phyloP scores from a whole-genome alignment of 2,888 invertebrate species.

The Rugalucina vietnamica region DNA sequence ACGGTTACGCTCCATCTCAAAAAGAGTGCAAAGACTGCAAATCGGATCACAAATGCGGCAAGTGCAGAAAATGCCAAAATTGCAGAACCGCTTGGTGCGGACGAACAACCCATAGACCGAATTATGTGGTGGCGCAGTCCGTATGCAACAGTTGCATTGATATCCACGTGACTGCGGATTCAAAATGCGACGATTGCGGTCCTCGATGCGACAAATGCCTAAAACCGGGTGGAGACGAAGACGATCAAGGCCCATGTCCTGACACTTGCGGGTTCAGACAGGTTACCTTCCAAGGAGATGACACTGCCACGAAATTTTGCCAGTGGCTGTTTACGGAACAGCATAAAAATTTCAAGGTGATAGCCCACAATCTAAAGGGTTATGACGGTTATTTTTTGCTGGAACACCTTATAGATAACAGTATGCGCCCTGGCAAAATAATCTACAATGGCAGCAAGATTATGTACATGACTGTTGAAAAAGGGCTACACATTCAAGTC shows the following conservation, averaged over 20 bases:
- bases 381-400: conserved; percentile 53
- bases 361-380: conserved; percentile 51
- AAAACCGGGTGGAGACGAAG: conserved; percentile 12
- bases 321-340: no score
- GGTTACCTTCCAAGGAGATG: no score
- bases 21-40: conserved; percentile 34
- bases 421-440: conserved; percentile 36
- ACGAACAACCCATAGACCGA: conserved; percentile 38
- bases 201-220: conserved; percentile 24
- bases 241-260: conserved; percentile 43
- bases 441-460: conserved; percentile 48
- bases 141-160: conserved; percentile 40
- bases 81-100: conserved; percentile 44
- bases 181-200: conserved; percentile 35
- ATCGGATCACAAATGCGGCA: conserved; percentile 17
- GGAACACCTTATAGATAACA: conserved; percentile 47
- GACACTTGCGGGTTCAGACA: conserved; percentile 51
- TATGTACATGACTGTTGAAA: conserved; percentile 45
- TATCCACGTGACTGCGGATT: conserved; percentile 11
- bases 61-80: conserved; percentile 23
- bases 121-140: conserved; percentile 45
- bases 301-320: no score
- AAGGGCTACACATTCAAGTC: conserved; percentile 48
- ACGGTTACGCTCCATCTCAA: conserved; percentile 11
- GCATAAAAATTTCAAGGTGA: no score